These are phyloP conservation scores for Microtus oregoni DNA, from an alignment of 2,113 vertebrate species.

Conservation along the genomic window DNA sequence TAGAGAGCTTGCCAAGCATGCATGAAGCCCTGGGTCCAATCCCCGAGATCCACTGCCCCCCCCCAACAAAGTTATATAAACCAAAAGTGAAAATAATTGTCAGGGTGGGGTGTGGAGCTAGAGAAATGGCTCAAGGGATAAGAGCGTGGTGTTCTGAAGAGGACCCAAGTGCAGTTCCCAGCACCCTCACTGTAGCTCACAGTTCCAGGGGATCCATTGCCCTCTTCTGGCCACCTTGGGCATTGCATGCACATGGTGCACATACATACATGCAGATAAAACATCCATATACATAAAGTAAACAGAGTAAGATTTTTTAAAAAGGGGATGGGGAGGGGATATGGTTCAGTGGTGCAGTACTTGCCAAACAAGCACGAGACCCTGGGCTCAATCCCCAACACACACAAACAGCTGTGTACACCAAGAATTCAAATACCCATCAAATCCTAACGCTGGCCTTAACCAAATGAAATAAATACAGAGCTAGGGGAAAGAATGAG, in stretches of 20 bases:
- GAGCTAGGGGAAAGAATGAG: neutral
- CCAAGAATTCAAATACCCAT: neutral
- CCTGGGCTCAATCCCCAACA: neutral
- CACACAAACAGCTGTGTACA: neutral
- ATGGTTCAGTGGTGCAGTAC: neutral
- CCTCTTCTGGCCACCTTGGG: neutral
- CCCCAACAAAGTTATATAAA: neutral
- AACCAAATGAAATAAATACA: neutral
- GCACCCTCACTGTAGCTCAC: neutral
- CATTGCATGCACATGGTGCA: neutral
- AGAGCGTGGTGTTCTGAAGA: neutral
- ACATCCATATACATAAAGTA: neutral
- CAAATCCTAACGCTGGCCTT: neutral
- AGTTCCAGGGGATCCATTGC: neutral
- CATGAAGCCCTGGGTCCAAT: neutral
- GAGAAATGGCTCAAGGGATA: neutral
- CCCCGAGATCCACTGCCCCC: neutral
- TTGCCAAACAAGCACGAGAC: neutral
- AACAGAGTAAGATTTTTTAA: neutral
- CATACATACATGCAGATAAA: neutral
- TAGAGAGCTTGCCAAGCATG: neutral
- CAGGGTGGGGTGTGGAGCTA: neutral
- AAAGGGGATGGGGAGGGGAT: neutral
- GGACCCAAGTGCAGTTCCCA: neutral
- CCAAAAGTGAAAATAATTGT: neutral